Conservation (phyloP, 1,140 invertebrate genomes). For the Ptiloglossa arizonensis region DNA sequence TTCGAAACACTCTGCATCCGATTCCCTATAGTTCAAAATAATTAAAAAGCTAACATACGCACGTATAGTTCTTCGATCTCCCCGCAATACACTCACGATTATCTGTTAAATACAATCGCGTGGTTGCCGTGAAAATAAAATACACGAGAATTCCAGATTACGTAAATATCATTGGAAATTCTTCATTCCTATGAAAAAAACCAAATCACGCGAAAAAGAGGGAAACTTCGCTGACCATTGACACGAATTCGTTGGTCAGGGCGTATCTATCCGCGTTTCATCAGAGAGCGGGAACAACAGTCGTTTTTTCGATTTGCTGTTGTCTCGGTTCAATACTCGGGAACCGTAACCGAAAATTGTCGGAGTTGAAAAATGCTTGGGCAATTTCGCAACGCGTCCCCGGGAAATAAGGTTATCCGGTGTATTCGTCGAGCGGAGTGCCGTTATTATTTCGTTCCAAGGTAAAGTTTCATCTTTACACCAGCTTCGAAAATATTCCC, state of each 20-base stretch:
- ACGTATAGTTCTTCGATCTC: too few species aligned
- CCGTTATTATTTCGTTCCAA: neutral
- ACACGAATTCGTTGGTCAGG: neutral
- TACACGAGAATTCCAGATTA: too few species aligned
- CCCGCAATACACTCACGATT: too few species aligned
- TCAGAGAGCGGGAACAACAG: neutral
- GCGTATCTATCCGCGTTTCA: neutral
- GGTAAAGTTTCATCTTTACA: neutral
- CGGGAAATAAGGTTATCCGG: too few species aligned
- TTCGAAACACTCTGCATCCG: too few species aligned
- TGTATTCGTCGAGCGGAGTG: neutral
- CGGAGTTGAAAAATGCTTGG: conserved; percentile 1
- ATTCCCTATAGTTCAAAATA: too few species aligned
- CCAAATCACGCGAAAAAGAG: neutral
- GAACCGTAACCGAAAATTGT: neutral
- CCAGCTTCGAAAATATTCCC: neutral
- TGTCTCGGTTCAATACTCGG: neutral
- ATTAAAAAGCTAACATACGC: too few species aligned
- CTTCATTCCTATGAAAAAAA: too few species aligned
- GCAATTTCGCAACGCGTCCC: conserved; percentile 19
- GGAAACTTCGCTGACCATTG: neutral
- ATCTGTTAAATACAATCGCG: too few species aligned
- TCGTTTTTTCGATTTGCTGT: neutral
- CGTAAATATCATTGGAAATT: too few species aligned
- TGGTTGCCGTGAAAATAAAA: too few species aligned